Conservation (phyloP, 2,797 vertebrate genomes). For the Melopsittacus undulatus region DNA sequence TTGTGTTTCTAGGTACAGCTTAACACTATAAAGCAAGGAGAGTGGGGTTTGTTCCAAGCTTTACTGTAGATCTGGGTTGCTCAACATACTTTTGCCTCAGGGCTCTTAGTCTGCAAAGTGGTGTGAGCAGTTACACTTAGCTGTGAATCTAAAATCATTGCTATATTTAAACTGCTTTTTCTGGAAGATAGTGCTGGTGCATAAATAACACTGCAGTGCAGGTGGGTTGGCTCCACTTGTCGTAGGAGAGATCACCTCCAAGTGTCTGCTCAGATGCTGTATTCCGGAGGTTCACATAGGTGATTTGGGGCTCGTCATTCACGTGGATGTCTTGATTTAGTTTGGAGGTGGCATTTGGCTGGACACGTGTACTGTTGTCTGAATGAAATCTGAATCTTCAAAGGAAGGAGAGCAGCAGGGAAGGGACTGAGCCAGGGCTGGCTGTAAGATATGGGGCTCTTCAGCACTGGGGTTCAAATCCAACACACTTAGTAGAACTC, state of each 20-base stretch:
- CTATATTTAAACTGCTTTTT: slow-evolving; percentile 4
- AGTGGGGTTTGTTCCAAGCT: not conserved
- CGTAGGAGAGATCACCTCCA: not conserved
- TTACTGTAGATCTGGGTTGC: not conserved
- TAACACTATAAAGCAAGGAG: not conserved
- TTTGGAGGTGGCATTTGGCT: not conserved
- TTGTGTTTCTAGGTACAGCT: slow-evolving; percentile 18
- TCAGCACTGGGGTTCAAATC: not conserved
- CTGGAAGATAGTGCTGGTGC: not conserved
- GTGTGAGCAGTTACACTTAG: not conserved
- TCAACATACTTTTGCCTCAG: not conserved
- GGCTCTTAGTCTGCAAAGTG: not conserved
- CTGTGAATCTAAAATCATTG: slow-evolving; percentile 11
- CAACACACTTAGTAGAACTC: not conserved
- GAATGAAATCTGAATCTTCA: not conserved
- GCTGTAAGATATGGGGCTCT: not conserved
- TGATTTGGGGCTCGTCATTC: not conserved
- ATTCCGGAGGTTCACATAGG: not conserved
- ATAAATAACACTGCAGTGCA: not conserved
- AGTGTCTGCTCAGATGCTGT: not conserved
- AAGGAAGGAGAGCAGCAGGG: not conserved
- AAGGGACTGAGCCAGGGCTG: not conserved
- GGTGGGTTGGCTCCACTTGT: not conserved
- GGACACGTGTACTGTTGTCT: not conserved
- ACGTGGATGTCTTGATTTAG: not conserved